Percentiles rank a stretch among this genome's conserved stretches.
phyloP scores from a whole-genome alignment of 1,140 invertebrate genomes.

The Rhynchophorus ferrugineus region DNA sequence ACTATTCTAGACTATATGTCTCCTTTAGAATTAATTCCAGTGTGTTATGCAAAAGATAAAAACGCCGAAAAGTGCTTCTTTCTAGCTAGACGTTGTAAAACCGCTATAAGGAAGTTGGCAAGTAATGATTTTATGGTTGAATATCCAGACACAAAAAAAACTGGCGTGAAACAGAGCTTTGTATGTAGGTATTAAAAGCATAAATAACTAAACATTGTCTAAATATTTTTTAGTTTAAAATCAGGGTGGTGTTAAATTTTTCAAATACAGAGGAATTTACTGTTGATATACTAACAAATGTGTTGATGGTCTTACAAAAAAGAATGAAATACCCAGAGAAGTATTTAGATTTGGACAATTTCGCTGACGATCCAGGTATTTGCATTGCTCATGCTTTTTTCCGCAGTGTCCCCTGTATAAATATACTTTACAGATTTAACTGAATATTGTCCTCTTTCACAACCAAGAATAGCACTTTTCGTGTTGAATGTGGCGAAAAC shows the following conservation, averaged over 20 bases:
- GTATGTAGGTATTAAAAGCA: conserved; percentile 9
- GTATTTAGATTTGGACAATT: conserved; percentile 41
- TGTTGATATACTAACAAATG: conserved; percentile 43
- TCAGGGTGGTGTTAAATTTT: conserved; percentile 42
- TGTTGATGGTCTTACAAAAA: conserved; percentile 40
- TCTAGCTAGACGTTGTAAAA: conserved; percentile 45
- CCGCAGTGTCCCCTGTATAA: not conserved
- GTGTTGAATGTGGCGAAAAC: conserved; percentile 43
- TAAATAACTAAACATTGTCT: not conserved
- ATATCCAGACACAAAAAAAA: conserved; percentile 33
- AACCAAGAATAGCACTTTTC: conserved; percentile 42
- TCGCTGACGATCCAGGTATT: conserved; percentile 42
- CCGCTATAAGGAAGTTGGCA: conserved; percentile 45
- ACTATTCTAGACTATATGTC: conserved; percentile 43
- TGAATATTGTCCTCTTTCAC: conserved; percentile 45
- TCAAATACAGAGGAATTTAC: conserved; percentile 43
- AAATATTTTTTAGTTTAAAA: conserved; percentile 35
- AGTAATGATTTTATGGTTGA: conserved; percentile 43
- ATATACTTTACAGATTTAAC: conserved; percentile 34
- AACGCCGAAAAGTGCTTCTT: conserved; percentile 39
- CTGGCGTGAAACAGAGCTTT: conserved; percentile 14
- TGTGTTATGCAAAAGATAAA: conserved; percentile 40
- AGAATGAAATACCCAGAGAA: conserved; percentile 37
- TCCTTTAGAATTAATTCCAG: conserved; percentile 46
- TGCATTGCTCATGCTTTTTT: too few relatives aligned